These are phyloP conservation scores for Dasypolia templi DNA, from an alignment of 2,888 invertebrate species.

Conservation along the genomic window DNA sequence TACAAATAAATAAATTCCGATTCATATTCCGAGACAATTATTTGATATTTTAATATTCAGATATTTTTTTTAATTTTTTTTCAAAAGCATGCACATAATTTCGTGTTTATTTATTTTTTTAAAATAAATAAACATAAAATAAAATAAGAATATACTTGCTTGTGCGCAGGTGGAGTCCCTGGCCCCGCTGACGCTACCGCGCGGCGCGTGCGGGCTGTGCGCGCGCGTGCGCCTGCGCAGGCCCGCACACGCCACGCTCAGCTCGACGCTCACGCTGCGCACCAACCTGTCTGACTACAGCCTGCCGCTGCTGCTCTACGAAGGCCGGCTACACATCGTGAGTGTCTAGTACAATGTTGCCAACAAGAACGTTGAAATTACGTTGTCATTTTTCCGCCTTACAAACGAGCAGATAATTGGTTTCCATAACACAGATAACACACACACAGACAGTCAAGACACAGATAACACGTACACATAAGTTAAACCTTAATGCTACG, in stretches of 20 bases:
- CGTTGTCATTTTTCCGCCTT: not conserved
- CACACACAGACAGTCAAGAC: too few relatives aligned
- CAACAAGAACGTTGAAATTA: not conserved
- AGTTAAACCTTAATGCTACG: not conserved
- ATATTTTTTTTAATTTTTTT: too few relatives aligned
- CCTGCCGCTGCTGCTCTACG: slow-evolving; percentile 86
- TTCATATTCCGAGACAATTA: not conserved
- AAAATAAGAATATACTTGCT: too few relatives aligned
- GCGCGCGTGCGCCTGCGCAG: slow-evolving; percentile 59
- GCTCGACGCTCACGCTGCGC: slow-evolving; percentile 75
- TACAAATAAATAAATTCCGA: not conserved
- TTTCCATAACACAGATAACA: too few relatives aligned
- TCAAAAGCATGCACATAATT: too few relatives aligned
- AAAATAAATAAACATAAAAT: too few relatives aligned
- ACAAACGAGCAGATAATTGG: too few relatives aligned
- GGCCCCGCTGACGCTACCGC: slow-evolving; percentile 68
- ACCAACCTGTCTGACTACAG: slow-evolving; percentile 88
- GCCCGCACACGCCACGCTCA: slow-evolving; percentile 41
- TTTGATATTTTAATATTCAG: not conserved
- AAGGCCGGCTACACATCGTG: slow-evolving; percentile 82
- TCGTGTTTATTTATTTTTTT: not conserved
- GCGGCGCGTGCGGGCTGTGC: slow-evolving; percentile 59
- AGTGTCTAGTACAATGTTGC: not conserved
- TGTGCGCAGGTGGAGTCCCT: slow-evolving; percentile 66
- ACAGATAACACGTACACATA: too few relatives aligned